Percentiles rank a stretch among this genome's conserved stretches.
Evolutionary conservation across 92 coral and sea anemone species (phyloP).

Genomic region (Palythoa heliodiscus): DNA sequence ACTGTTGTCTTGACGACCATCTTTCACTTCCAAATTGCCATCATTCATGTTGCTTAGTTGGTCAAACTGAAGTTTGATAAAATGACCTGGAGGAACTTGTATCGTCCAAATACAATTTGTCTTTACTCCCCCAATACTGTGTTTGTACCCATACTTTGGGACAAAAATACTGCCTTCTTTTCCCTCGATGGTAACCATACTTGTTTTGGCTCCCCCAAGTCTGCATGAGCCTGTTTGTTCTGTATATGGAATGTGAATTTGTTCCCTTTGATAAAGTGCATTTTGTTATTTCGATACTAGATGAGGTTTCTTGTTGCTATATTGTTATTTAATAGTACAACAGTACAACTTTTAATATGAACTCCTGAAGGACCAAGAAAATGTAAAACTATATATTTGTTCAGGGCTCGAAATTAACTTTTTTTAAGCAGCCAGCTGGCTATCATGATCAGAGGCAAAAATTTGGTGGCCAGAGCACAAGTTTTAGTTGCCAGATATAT

Average conservation of each 20-base stretch:
- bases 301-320: background rate
- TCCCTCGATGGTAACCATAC: background rate
- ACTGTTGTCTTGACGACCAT: conserved; percentile 17
- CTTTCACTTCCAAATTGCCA: conserved; percentile 29
- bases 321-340: background rate
- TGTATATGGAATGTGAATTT: background rate
- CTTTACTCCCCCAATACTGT: background rate
- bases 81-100: conserved; percentile 7
- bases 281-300: background rate
- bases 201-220: background rate
- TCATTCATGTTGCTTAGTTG: background rate
- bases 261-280: background rate
- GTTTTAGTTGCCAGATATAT: too few species aligned
- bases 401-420: too few species aligned
- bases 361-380: background rate
- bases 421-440: too few species aligned
- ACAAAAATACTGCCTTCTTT: conserved; percentile 36
- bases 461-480: too few species aligned
- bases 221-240: conserved; percentile 16
- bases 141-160: background rate
- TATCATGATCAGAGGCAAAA: too few species aligned
- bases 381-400: too few species aligned
- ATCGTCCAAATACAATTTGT: conserved; percentile 20
- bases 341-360: background rate
- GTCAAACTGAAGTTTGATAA: conserved; percentile 12